A percentile compares a stretch with the other conserved stretches of the same genome.
Conservation (phyloP, 1,140 invertebrate genomes). For the Drosophila saltans region DNA sequence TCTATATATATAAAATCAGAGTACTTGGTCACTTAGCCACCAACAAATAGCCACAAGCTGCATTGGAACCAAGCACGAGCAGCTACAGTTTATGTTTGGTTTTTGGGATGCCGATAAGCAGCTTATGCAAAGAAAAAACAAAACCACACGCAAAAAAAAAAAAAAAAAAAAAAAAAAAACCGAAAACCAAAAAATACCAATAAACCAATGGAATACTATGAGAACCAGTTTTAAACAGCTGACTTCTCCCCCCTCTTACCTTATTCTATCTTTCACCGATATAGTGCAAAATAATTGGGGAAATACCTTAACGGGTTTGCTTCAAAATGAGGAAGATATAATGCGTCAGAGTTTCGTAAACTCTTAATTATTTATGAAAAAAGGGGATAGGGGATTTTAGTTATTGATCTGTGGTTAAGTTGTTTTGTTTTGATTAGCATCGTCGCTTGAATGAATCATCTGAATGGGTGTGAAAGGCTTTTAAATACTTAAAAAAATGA, state of each 20-base stretch:
- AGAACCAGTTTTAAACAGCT: constrained; percentile 26
- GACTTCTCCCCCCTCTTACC: no score
- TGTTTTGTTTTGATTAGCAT: constrained; percentile 31
- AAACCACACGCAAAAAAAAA: neutral
- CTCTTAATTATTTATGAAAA: neutral
- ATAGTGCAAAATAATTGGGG: constrained; percentile 40
- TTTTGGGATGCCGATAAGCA: constrained; percentile 42
- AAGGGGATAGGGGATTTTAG: neutral
- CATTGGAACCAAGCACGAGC: constrained; percentile 3
- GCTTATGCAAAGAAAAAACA: constrained; percentile 55
- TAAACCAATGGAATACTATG: constrained; percentile 21
- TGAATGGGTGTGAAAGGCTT: neutral
- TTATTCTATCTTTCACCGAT: neutral
- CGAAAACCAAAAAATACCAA: neutral
- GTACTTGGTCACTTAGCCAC: constrained; percentile 27
- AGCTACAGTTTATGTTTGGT: constrained; percentile 55
- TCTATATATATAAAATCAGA: constrained; percentile 1
- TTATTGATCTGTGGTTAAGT: constrained; percentile 9
- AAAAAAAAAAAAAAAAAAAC: neutral
- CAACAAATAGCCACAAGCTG: constrained; percentile 39
- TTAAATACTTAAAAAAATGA: neutral
- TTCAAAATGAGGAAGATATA: neutral
- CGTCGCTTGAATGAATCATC: neutral
- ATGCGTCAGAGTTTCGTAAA: constrained; percentile 18
- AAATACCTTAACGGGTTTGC: constrained; percentile 34